Conservation (phyloP, 2,113 vertebrate species). For the Rhinoderma darwinii region DNA sequence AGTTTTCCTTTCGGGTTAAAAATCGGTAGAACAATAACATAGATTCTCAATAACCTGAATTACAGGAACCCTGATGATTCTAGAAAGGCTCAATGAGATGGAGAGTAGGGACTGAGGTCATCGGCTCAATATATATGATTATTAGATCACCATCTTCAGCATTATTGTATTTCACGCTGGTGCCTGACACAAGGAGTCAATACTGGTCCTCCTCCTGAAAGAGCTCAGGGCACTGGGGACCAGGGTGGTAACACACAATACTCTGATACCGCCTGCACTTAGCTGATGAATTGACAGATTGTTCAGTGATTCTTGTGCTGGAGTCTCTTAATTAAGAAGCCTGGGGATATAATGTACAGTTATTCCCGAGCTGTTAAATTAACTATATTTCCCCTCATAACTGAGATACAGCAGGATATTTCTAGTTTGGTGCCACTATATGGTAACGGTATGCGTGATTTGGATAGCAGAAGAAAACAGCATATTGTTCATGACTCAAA, state of each 20-base stretch:
- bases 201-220: background rate
- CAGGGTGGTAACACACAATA: conserved; percentile 6
- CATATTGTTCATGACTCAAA: too few species aligned
- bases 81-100: background rate
- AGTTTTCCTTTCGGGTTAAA: too few species aligned
- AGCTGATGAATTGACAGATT: background rate
- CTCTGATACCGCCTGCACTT: background rate
- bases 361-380: background rate
- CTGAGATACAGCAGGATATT: too few species aligned
- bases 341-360: background rate
- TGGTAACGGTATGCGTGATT: too few species aligned
- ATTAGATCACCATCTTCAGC: conserved; percentile 9
- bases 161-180: conserved; percentile 14
- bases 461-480: too few species aligned
- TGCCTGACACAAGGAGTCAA: background rate
- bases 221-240: conserved; percentile 2
- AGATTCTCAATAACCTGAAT: background rate
- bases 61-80: background rate
- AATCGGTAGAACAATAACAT: background rate
- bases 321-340: conserved; percentile 12
- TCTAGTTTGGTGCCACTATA: too few species aligned
- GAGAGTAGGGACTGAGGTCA: background rate
- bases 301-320: background rate
- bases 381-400: background rate
- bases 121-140: background rate